A percentile compares a stretch with the other conserved stretches of the same genome.
These are phyloP conservation scores for Coenobita brevimanus DNA, from an alignment of 1,140 invertebrate species.

Conservation along the genomic window DNA sequence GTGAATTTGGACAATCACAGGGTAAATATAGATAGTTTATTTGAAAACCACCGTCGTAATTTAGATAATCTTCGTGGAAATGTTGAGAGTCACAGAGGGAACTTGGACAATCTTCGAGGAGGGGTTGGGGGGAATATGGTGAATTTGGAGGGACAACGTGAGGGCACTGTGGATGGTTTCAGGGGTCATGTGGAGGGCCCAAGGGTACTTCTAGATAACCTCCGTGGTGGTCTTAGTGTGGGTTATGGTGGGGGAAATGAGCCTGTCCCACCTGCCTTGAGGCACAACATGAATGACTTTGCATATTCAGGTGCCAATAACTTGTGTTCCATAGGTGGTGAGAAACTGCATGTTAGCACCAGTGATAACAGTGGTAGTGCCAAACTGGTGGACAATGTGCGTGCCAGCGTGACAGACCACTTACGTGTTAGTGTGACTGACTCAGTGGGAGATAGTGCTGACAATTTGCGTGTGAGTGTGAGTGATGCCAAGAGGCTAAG, in stretches of 20 bases:
- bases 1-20: conserved; percentile 38
- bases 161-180: neutral
- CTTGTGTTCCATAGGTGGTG: conserved; percentile 40
- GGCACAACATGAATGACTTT: conserved; percentile 41
- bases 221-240: neutral
- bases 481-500: conserved; percentile 49
- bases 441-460: conserved; percentile 18
- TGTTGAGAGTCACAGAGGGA: conserved; percentile 71
- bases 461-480: conserved; percentile 57
- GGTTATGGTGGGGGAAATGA: conserved; percentile 11
- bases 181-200: neutral
- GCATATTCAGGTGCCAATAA: conserved; percentile 35
- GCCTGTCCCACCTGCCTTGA: neutral
- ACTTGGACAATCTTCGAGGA: conserved; percentile 45
- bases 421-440: conserved; percentile 42
- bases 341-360: conserved; percentile 45
- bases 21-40: conserved; percentile 36
- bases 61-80: conserved; percentile 72
- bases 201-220: neutral
- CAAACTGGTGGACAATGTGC: conserved; percentile 42
- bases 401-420: conserved; percentile 46
- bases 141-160: conserved; percentile 37
- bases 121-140: conserved; percentile 21
- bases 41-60: conserved; percentile 21
- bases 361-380: conserved; percentile 42